These are phyloP conservation scores for Capitella teleta DNA, from an alignment of 1,140 invertebrate species.

Conservation along the genomic window DNA sequence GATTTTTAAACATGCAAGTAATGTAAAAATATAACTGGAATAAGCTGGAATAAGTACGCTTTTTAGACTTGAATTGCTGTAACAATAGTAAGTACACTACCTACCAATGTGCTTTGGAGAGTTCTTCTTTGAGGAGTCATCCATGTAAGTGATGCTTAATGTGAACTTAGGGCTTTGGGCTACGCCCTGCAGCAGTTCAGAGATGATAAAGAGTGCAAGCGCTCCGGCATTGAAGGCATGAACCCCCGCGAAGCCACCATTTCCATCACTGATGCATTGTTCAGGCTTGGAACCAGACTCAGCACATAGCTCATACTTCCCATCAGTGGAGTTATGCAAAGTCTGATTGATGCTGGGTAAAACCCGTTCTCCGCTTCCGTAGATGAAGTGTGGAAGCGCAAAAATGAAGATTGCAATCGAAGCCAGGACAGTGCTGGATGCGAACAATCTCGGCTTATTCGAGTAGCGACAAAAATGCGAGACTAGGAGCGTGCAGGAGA, in stretches of 20 bases:
- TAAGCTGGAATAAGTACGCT: no score
- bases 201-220: constrained; percentile 2
- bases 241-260: background rate
- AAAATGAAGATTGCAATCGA: constrained; percentile 51
- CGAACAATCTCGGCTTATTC: constrained; percentile 42
- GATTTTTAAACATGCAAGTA: no score
- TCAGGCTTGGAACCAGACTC: background rate
- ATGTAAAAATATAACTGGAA: no score
- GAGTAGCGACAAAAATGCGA: constrained; percentile 2
- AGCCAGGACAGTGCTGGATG: constrained; percentile 25
- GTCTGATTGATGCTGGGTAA: no score
- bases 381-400: constrained; percentile 56
- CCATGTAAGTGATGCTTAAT: constrained; percentile 4
- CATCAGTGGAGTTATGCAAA: background rate
- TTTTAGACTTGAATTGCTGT: no score
- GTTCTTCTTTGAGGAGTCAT: constrained; percentile 2
- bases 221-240: background rate
- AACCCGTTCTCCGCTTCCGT: constrained; percentile 43
- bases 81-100: no score
- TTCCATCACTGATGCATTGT: no score
- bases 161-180: background rate
- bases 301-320: background rate
- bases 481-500: constrained; percentile 3
- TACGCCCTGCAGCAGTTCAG: constrained; percentile 3
- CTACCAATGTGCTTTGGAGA: background rate